Conservation (phyloP, 2,797 vertebrate genomes). For the Poliocrania exsul region DNA sequence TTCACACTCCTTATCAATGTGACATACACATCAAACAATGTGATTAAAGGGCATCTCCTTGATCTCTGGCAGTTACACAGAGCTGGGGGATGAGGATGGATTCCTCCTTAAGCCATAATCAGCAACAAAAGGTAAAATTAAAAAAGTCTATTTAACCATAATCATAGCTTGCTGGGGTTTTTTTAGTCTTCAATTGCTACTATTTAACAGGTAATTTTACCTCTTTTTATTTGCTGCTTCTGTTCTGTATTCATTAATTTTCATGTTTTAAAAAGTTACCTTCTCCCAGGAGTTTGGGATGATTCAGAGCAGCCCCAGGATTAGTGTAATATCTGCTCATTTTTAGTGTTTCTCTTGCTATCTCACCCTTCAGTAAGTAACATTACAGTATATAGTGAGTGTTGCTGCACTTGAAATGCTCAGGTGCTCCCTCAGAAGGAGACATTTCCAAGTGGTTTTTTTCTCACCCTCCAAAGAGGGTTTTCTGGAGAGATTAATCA, state of each 20-base stretch:
- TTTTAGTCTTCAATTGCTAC: not conserved
- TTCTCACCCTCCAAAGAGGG: rapidly evolving
- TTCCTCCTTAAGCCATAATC: not conserved
- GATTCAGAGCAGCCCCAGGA: not conserved
- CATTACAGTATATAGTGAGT: not conserved
- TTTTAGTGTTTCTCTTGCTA: not conserved
- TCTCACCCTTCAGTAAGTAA: not conserved
- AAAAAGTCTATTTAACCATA: not conserved
- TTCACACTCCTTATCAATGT: not conserved
- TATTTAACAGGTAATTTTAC: not conserved
- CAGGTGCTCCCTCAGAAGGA: not conserved
- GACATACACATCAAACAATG: not conserved
- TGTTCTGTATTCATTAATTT: not conserved
- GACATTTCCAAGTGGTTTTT: not conserved
- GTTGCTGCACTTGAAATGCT: not conserved
- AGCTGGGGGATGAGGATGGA: not conserved
- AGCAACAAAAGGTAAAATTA: not conserved
- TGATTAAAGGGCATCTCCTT: not conserved
- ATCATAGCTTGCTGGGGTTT: not conserved
- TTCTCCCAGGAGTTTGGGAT: not conserved
- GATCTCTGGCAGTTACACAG: not conserved
- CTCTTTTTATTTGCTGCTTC: not conserved
- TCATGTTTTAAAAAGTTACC: not conserved
- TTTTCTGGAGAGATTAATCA: not conserved
- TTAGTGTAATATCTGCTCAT: not conserved